Evolutionary conservation across 1,140 invertebrate genomes (phyloP).

Genomic region (Listronotus oregonensis): DNA sequence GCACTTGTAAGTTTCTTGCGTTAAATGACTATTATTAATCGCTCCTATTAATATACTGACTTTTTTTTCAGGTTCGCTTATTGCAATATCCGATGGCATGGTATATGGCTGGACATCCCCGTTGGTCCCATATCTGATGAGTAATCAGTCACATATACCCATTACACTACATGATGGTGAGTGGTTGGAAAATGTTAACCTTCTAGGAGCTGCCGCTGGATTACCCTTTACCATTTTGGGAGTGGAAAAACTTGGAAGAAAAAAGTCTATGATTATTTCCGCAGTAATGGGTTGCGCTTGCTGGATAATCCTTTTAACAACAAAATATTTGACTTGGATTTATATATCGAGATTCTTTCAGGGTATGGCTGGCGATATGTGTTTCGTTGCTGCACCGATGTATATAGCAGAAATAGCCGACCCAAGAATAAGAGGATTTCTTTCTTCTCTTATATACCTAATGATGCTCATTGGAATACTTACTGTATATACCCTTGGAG

Average conservation of each 20-base stretch:
- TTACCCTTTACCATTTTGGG: constrained; percentile 60
- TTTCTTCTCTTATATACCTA: constrained; percentile 45
- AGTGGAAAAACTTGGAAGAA: constrained; percentile 69
- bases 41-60: background rate
- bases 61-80: constrained; percentile 48
- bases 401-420: constrained; percentile 53
- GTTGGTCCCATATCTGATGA: constrained; percentile 59
- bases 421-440: constrained; percentile 45
- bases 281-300: constrained; percentile 65
- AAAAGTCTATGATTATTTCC: constrained; percentile 62
- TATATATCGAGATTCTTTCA: constrained; percentile 58
- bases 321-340: constrained; percentile 54
- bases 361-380: constrained; percentile 47
- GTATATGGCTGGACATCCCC: constrained; percentile 67
- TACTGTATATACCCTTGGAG: constrained; percentile 44
- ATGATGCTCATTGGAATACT: constrained; percentile 50
- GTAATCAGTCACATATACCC: constrained; percentile 47
- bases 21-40: too few relatives aligned
- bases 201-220: constrained; percentile 65
- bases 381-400: constrained; percentile 51
- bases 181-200: constrained; percentile 67
- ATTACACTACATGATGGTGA: constrained; percentile 47
- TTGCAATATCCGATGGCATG: constrained; percentile 52
- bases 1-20: too few relatives aligned
- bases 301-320: constrained; percentile 64